phyloP scores from a whole-genome alignment of 2,888 invertebrate genomes.

The Herminia tarsipennalis region DNA sequence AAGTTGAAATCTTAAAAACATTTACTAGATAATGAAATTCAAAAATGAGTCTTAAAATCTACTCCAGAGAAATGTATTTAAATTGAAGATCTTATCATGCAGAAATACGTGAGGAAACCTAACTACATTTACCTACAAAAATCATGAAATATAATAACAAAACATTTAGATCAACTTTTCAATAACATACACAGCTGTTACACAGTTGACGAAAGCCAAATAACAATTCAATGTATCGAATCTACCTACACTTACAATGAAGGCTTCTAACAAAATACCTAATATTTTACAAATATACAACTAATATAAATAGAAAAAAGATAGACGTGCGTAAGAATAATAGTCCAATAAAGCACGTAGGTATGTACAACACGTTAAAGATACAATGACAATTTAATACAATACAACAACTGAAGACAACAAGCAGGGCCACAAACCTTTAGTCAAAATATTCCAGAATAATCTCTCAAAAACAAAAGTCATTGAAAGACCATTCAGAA shows the following conservation, averaged over 20 bases:
- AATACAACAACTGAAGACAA: constrained; percentile 33
- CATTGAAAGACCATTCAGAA: no score
- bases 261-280: constrained; percentile 3
- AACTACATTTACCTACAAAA: constrained; percentile 27
- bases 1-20: background rate
- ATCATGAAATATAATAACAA: constrained; percentile 10
- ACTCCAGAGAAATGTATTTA: constrained; percentile 9
- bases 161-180: background rate
- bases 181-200: constrained; percentile 14
- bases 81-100: constrained; percentile 28
- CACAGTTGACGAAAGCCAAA: constrained; percentile 22
- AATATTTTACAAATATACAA: constrained; percentile 24
- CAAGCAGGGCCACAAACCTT: constrained; percentile 22
- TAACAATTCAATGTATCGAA: constrained; percentile 5
- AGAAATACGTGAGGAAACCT: constrained; percentile 29
- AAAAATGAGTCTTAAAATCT: constrained; percentile 19
- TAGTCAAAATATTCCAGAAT: no score
- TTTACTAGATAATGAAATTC: constrained; percentile 21
- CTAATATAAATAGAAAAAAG: constrained; percentile 17
- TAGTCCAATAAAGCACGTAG: constrained; percentile 19
- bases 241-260: constrained; percentile 19
- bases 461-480: no score
- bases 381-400: constrained; percentile 15
- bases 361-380: constrained; percentile 7
- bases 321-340: constrained; percentile 25